Base-by-base conservation (phyloP, 2,888 invertebrate species). In the Protophormia terraenovae region DNA sequence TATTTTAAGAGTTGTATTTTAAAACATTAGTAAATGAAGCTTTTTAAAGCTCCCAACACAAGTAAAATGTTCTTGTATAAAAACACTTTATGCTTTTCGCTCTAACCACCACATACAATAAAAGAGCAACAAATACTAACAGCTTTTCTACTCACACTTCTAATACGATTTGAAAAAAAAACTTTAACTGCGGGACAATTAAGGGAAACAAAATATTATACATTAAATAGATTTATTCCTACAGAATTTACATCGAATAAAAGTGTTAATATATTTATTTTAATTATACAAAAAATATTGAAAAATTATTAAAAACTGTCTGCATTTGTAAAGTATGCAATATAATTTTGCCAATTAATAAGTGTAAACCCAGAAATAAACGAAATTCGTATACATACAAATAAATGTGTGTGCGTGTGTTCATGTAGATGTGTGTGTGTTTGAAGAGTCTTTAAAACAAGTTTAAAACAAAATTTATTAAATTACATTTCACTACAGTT, bases 151-250 rank as follows among this genome's bases (percentile, higher is more conserved):
- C 35, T 35, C 32, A 41, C 3, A 62, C 38, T 47, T 79, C 47
- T 50, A 16, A 47, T 83, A 14, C 27, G 81, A 72, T 86, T 73
- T 77, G 78, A 50, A n/a, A n/a, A n/a, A n/a, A n/a, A n/a, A 81
- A 2, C 55, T 14, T 72, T 32, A 41, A 19, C 35, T 14, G 67
- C 60, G 58, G 66, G 77, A 10, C 55, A 76, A 50, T 79, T 62
- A 77, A 67, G 22, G 24, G 16, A 45, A 45, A 38, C 27, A 0
- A 38, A 35, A 75, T 45, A n/a, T n/a, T n/a, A 62, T 27, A 27
- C 12, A 71, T 79, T 47, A 78, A 58, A 41, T 35, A 38, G n/a
- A 73, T 14, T 45, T 72, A n/a, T 41, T 58, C 12, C 8, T 32
- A 29, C 19, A 10, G 19, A 19, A 47, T 60, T 45, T 55, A 27